phyloP scores from a whole-genome alignment of 2,888 invertebrate species.

The Schizotus pectinicornis region DNA sequence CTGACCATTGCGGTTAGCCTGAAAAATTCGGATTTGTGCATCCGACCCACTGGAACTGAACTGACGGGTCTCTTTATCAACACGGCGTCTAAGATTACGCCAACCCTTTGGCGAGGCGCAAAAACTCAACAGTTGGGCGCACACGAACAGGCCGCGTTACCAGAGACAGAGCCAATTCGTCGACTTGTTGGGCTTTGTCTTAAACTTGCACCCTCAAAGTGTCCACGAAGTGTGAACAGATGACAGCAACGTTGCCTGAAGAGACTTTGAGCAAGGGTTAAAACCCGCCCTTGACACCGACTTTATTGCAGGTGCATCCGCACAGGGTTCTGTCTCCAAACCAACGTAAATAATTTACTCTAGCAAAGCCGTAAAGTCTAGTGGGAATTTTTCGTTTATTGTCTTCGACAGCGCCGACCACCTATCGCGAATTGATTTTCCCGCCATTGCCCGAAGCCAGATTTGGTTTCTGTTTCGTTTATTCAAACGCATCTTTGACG shows the following conservation, averaged over 20 bases:
- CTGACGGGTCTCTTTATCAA: neutral
- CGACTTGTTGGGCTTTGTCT: conserved; percentile 32
- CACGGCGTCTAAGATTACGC: conserved; percentile 6
- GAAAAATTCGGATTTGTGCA: too few relatives aligned
- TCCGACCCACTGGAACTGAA: too few relatives aligned
- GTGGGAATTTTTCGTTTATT: conserved; percentile 9
- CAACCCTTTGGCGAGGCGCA: conserved; percentile 17
- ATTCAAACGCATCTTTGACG: conserved; percentile 22
- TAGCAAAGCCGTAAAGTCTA: conserved; percentile 6
- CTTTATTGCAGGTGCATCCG: conserved; percentile 22
- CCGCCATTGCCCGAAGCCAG: neutral
- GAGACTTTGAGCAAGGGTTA: conserved; percentile 26
- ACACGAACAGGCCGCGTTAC: conserved; percentile 14
- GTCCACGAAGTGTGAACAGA: conserved; percentile 32
- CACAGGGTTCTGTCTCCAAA: conserved; percentile 5
- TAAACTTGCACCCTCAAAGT: conserved; percentile 29
- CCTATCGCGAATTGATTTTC: neutral
- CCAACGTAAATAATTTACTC: conserved; percentile 18
- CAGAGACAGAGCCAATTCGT: conserved; percentile 11
- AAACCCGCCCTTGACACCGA: conserved; percentile 8
- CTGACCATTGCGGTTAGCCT: too few relatives aligned
- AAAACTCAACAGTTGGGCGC: conserved; percentile 22
- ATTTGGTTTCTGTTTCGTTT: conserved; percentile 1
- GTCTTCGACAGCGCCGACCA: too few relatives aligned
- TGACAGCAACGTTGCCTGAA: conserved; percentile 23